phyloP scores from a whole-genome alignment of 2,113 vertebrate genomes.

The Brachionichthys hirsutus region DNA sequence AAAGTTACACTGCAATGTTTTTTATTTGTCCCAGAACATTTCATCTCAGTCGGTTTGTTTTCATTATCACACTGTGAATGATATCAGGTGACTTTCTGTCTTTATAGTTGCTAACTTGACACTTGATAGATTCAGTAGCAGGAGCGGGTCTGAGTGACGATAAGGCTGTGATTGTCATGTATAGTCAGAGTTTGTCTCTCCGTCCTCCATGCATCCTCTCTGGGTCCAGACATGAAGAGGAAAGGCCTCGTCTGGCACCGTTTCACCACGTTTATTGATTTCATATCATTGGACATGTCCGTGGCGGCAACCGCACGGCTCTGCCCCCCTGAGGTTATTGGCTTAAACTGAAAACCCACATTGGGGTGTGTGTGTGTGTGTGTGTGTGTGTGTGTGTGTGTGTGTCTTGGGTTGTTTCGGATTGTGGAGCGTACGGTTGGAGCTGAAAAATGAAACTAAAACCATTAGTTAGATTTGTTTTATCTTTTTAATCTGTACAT shows the following conservation, averaged over 20 bases:
- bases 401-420: background rate
- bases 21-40: conserved; percentile 49
- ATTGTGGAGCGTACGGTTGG: conserved; percentile 22
- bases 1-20: conserved; percentile 21
- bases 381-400: background rate
- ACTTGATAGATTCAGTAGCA: conserved; percentile 44
- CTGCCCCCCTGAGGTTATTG: conserved; percentile 20
- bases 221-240: conserved; percentile 25
- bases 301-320: conserved; percentile 29
- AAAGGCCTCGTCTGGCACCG: conserved; percentile 19
- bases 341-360: conserved; percentile 29
- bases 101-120: conserved; percentile 53
- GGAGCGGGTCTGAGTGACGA: conserved; percentile 20
- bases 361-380: conserved; percentile 8
- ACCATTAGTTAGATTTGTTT: conserved; percentile 17
- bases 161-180: conserved; percentile 23
- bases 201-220: conserved; percentile 12
- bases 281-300: conserved; percentile 46
- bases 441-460: conserved; percentile 12
- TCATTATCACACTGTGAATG: conserved; percentile 75
- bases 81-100: conserved; percentile 60
- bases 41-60: conserved; percentile 47
- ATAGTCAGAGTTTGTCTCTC: conserved; percentile 2
- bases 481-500: conserved; percentile 14
- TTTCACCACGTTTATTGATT: conserved; percentile 55